Percentiles rank a stretch among this genome's conserved stretches.
Conservation (phyloP, 2,888 invertebrate species). For the Cosmorhoe ocellata region DNA sequence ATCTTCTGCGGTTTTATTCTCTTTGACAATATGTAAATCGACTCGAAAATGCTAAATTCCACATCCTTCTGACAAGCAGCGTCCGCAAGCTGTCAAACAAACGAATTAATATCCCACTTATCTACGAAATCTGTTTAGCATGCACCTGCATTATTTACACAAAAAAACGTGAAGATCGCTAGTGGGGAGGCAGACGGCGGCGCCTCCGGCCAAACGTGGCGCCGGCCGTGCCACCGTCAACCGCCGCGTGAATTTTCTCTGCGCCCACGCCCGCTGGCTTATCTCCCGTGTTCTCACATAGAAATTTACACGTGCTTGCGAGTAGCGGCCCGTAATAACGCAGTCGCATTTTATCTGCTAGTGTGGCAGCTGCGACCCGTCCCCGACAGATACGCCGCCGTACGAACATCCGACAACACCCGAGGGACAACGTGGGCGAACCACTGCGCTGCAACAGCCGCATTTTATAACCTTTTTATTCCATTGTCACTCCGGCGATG, state of each 20-base stretch:
- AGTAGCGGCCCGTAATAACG: constrained; percentile 70
- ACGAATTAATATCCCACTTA: constrained; percentile 29
- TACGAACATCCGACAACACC: constrained; percentile 66
- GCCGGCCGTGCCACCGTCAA: constrained; percentile 45
- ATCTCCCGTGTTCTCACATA: constrained; percentile 75
- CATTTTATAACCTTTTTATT: constrained; percentile 82
- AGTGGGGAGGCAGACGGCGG: constrained; percentile 38
- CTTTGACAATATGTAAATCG: too few relatives aligned
- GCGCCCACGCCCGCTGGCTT: constrained; percentile 68
- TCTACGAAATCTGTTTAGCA: constrained; percentile 45
- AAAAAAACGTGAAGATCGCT: constrained; percentile 52
- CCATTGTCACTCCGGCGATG: constrained; percentile 76
- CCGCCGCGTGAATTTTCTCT: constrained; percentile 56
- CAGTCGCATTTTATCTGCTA: constrained; percentile 74
- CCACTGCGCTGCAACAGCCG: constrained; percentile 60
- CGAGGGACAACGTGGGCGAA: constrained; percentile 76
- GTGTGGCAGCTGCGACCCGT: constrained; percentile 58
- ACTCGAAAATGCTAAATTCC: constrained; percentile 7
- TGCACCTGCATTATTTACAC: constrained; percentile 43
- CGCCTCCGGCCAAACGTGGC: constrained; percentile 47
- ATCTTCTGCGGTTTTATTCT: too few relatives aligned
- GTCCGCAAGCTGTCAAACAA: constrained; percentile 28
- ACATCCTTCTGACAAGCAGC: constrained; percentile 14
- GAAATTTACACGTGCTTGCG: constrained; percentile 79
- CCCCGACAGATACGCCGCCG: constrained; percentile 55